These are phyloP conservation scores for Chelonia mydas DNA, from an alignment of 2,797 vertebrate species.

Conservation along the genomic window DNA sequence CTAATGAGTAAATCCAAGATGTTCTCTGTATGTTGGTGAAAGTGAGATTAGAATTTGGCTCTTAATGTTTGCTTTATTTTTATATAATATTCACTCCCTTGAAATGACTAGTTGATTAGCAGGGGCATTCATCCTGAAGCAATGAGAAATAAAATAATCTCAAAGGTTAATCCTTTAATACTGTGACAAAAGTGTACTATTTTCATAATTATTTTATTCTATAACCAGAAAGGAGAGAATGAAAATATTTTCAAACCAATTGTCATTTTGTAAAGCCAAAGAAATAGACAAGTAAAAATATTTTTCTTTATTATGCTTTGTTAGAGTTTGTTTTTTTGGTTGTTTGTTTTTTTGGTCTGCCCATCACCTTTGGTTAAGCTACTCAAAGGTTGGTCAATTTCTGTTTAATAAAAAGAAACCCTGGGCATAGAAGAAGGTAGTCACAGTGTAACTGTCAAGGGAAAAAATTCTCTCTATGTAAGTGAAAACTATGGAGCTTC, in stretches of 20 bases:
- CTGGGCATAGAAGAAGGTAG: slow-evolving; percentile 12
- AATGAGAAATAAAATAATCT: slow-evolving; percentile 23
- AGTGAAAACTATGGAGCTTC: slow-evolving; percentile 53
- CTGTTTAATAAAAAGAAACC: not conserved
- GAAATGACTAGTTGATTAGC: not conserved
- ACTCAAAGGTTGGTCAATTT: not conserved
- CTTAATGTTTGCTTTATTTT: not conserved
- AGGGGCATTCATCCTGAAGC: not conserved
- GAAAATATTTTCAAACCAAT: not conserved
- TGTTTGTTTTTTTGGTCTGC: slow-evolving; percentile 2
- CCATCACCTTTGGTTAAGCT: not conserved
- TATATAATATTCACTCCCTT: not conserved
- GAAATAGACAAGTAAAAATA: slow-evolving; percentile 18
- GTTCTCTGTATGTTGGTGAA: not conserved
- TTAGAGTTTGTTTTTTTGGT: not conserved
- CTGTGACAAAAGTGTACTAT: not conserved
- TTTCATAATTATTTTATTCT: not conserved
- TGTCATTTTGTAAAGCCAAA: slow-evolving; percentile 18
- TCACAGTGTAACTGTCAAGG: slow-evolving; percentile 36
- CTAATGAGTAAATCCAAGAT: not conserved
- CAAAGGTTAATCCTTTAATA: slow-evolving; percentile 43
- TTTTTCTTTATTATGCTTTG: not conserved
- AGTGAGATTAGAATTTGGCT: slow-evolving; percentile 1
- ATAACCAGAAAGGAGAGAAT: not conserved
- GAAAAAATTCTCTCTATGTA: not conserved